Base-by-base conservation (phyloP, 2,797 vertebrate genomes). In the Psittacula derbiana region DNA sequence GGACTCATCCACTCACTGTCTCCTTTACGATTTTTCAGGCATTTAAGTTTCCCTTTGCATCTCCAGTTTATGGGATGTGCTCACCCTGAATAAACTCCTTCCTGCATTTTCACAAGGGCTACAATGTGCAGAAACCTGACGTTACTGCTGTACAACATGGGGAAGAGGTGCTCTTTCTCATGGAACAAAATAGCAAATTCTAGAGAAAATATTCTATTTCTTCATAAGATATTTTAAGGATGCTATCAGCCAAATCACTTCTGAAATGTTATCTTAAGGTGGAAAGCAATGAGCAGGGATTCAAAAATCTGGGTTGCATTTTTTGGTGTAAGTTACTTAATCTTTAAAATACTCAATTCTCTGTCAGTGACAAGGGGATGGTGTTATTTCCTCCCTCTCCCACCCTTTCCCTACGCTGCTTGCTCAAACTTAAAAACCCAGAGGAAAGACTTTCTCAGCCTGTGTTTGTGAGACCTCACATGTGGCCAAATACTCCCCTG, bases 41-140 rank as follows among this genome's bases (percentile, higher is more conserved):
- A 6, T 46, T 81, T 38, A 20, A 36, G 36, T 71, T 76, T 55
- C 38, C 36, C 58, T 66, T 86, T 3, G 4, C 27, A 15, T 27
- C 18, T 25, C n/a, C 12, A 1, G 24, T 47, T 79, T 4, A 10
- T 11, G 38, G 28, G 53, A 18, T 3, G 2, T 7, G 12, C 27
- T 44, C 30, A 24, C 52, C 2, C 0, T 2, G 3, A 67, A 25
- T 30, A 27, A 73, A 44, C 38, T 23, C 41, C 33, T 40, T 43
- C 53, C 43, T 76, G 58, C 3, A 0, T 20, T 65, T 60, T 53
- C 19, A 24, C 5, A 1, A 13, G 52, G 20, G n/a, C 30, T 61
- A 16, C 30, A 31, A 14, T 5, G 5, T 2, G 1, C 16, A 19
- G 61, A 38, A 69, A 73, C 6, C 14, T 13, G 17, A 3, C 0